phyloP scores from a whole-genome alignment of 2,797 vertebrate genomes.

The Phoxinus dragarum region DNA sequence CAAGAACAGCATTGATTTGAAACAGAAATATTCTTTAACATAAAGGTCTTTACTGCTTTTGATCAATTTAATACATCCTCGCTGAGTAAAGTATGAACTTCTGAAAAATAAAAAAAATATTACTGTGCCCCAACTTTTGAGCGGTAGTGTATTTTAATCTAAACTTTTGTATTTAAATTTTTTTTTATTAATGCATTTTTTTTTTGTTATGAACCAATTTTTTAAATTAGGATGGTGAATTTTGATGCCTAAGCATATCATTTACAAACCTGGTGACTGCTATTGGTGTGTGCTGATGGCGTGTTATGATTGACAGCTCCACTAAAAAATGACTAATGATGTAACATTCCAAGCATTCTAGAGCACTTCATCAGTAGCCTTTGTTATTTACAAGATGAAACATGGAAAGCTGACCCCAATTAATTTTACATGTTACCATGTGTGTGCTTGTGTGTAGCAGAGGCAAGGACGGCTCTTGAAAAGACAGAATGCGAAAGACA shows the following conservation, averaged over 20 bases:
- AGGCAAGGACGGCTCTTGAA: not conserved
- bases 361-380: not conserved
- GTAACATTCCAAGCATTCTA: slow-evolving; percentile 22
- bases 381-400: not conserved
- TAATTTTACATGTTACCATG: not conserved
- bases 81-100: not conserved
- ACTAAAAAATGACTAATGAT: not conserved
- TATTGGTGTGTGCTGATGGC: not conserved
- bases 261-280: not conserved
- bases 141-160: not conserved
- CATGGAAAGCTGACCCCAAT: not conserved
- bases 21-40: not conserved
- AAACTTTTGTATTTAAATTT: not conserved
- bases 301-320: slow-evolving; percentile 26
- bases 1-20: not conserved
- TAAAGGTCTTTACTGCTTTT: not conserved
- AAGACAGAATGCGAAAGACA: not conserved
- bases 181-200: not conserved
- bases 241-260: not conserved
- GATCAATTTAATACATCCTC: not conserved
- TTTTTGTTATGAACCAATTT: not conserved
- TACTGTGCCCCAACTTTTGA: not conserved
- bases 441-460: not conserved
- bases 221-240: no score
- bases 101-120: not conserved